Evolutionary conservation across 1,140 invertebrate genomes (phyloP), one percentile per base, ranked within the genome.

Genomic region (Polyergus mexicanus): DNA sequence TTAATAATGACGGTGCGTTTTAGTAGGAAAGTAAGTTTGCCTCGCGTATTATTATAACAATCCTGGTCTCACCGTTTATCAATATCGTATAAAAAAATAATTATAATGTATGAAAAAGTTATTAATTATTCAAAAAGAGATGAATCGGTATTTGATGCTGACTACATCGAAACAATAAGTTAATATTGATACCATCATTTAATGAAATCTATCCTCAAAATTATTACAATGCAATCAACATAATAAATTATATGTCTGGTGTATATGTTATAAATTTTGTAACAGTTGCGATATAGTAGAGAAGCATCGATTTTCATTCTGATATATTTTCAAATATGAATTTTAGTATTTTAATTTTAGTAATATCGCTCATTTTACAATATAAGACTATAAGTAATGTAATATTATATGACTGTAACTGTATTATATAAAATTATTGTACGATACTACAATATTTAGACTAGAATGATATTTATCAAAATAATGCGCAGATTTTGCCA

Each of bases 1-100:
- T 83, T 83, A 83, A 83, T 83, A 83, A 83, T 60, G 41, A 60
- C 44, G 25, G 78, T 66, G 66, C 54, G 65, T 38, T 81, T 72
- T 72, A 60, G 68, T 62, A 74, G 38, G 54, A 54, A 60, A 60
- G 78, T 83, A 83, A 68, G 19, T 72, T 74, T 74, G 54, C 38
- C 68, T 22, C 54, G 66, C 19, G 25, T 35, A 62, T 83, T 83
- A 74, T 83, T 54, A 83, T 72, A 83, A 83, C 56, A 35, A 69
- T 80, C 10, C 32, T 11, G 3, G 22, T 66, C 41, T 56, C 38
- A 19, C 7, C 22, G 56, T 22, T 81, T 32, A 35, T 8, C 13
- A 54, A 68, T 80, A 56, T 66, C n/a, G 11, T 32, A 11, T 69
- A 25, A 28, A 68, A 6, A n/a, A 22, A 22, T 13, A 10, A 66